phyloP scores from a whole-genome alignment of 1,140 invertebrate genomes.

The Drosophila carrolli region DNA sequence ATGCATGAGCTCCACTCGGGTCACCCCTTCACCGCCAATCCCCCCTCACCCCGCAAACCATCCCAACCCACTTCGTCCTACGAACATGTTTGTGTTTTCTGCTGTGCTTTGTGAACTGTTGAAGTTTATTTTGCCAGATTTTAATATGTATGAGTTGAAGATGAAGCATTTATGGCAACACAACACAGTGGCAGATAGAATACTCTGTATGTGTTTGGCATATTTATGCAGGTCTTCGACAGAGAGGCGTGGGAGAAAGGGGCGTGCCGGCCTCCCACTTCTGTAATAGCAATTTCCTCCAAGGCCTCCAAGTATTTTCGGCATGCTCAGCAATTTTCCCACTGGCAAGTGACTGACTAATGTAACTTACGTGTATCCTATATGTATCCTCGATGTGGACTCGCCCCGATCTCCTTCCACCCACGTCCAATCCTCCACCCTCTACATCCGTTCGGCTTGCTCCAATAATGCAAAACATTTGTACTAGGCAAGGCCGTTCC shows the following conservation, averaged over 20 bases:
- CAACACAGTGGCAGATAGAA: conserved; percentile 57
- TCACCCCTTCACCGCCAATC: conserved; percentile 1
- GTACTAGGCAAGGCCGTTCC: conserved; percentile 57
- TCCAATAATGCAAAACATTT: conserved; percentile 78
- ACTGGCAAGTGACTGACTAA: conserved; percentile 74
- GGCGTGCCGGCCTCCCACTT: conserved; percentile 30
- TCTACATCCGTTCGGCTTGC: conserved; percentile 21
- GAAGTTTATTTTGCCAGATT: conserved; percentile 80
- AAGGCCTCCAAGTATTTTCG: conserved; percentile 45
- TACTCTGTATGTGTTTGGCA: conserved; percentile 58
- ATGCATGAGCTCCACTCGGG: conserved; percentile 61
- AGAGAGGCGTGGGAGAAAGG: background rate
- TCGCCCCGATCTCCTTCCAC: background rate
- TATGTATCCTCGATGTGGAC: conserved; percentile 14
- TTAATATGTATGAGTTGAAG: conserved; percentile 81
- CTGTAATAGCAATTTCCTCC: conserved; percentile 57
- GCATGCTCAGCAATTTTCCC: conserved; percentile 64
- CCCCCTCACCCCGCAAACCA: background rate
- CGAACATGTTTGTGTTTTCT: conserved; percentile 51
- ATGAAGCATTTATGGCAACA: conserved; percentile 73
- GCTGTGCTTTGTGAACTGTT: conserved; percentile 67
- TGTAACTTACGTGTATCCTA: conserved; percentile 71
- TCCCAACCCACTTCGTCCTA: conserved; percentile 7
- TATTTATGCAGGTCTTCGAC: conserved; percentile 62
- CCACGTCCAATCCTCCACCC: background rate